Conservation (phyloP, 2,888 invertebrate species). For the Spodoptera littoralis region DNA sequence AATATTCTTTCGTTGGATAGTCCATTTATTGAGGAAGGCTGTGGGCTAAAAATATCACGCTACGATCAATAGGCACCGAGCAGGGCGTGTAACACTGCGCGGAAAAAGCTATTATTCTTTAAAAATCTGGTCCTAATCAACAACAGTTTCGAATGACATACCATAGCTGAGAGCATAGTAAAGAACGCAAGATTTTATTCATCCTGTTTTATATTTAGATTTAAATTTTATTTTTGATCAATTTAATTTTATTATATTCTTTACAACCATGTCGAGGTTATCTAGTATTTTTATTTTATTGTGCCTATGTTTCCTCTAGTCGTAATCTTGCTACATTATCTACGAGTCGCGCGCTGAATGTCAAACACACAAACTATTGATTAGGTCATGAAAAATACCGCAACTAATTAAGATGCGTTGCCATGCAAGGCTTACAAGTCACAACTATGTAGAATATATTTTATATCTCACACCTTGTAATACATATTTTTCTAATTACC, state of each 20-base stretch:
- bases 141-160: no score
- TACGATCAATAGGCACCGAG: no score
- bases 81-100: no score
- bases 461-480: no score
- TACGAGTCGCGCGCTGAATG: slow-evolving; percentile 20
- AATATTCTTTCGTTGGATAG: no score
- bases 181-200: no score
- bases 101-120: no score
- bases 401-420: slow-evolving; percentile 13
- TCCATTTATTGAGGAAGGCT: no score
- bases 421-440: slow-evolving; percentile 1
- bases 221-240: neutral
- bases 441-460: neutral
- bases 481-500: no score
- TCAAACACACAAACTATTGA: slow-evolving; percentile 27
- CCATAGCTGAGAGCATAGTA: no score
- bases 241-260: slow-evolving; percentile 3
- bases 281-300: slow-evolving; percentile 35
- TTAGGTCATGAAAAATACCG: slow-evolving; percentile 44
- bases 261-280: slow-evolving; percentile 27
- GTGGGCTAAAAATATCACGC: no score
- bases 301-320: slow-evolving; percentile 39
- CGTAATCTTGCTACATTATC: slow-evolving; percentile 36
- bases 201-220: neutral
- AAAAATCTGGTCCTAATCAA: no score